phyloP scores from a whole-genome alignment of 2,888 invertebrate species.

The Epinotia brunnichana region DNA sequence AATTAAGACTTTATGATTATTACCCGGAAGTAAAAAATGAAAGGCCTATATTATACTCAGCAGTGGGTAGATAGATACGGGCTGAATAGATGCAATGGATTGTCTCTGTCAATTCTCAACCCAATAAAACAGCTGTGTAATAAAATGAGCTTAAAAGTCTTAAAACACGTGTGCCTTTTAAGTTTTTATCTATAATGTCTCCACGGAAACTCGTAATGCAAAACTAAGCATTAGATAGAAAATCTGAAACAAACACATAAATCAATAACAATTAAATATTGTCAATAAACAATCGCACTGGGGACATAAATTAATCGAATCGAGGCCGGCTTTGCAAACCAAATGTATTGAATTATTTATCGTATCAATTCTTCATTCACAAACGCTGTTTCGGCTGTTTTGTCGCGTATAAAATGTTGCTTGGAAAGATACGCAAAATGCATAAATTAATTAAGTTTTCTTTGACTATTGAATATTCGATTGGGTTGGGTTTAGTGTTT shows the following conservation, averaged over 20 bases:
- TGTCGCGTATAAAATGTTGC: slow-evolving; percentile 5
- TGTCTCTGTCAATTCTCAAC: too few relatives aligned
- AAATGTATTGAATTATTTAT: slow-evolving; percentile 37
- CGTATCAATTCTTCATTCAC: slow-evolving; percentile 30
- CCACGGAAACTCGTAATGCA: background rate
- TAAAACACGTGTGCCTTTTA: background rate
- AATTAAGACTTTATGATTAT: too few relatives aligned
- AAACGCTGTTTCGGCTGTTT: slow-evolving; percentile 12
- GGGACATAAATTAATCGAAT: slow-evolving; percentile 34
- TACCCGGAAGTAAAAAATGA: too few relatives aligned
- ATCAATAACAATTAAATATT: slow-evolving; percentile 36
- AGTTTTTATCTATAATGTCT: background rate
- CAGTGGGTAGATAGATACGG: too few relatives aligned
- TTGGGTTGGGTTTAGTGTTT: background rate
- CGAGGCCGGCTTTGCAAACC: slow-evolving; percentile 38
- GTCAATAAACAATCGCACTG: slow-evolving; percentile 21
- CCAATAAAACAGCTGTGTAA: too few relatives aligned
- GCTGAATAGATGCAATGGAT: too few relatives aligned
- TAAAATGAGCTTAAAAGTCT: too few relatives aligned
- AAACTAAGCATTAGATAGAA: slow-evolving; percentile 12
- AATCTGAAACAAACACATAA: slow-evolving; percentile 31
- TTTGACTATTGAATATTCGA: background rate
- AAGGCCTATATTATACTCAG: too few relatives aligned
- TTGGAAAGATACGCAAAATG: slow-evolving; percentile 8
- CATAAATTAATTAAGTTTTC: slow-evolving; percentile 14